phyloP scores from a whole-genome alignment of 1,140 invertebrate species.

The Pseudomyrmex flavicornis region DNA sequence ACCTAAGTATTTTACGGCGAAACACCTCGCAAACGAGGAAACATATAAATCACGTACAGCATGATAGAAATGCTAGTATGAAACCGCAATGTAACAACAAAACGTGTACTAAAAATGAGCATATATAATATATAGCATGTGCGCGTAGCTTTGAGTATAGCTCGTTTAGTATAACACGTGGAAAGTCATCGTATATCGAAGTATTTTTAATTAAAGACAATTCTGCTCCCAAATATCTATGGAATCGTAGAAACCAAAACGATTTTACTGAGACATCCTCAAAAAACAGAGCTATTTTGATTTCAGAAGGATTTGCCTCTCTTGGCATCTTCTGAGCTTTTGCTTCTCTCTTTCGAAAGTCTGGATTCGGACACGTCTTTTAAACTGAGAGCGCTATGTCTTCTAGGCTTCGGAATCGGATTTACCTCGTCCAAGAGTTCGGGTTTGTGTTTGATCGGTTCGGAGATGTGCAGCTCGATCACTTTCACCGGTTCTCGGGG shows the following conservation, averaged over 20 bases:
- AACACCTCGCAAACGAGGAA: slow-evolving; percentile 3
- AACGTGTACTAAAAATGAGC: background rate
- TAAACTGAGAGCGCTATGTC: slow-evolving; percentile 77
- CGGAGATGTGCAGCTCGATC: slow-evolving; percentile 82
- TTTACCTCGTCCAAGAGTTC: slow-evolving; percentile 74
- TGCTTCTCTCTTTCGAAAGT: background rate
- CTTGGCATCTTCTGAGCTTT: slow-evolving; percentile 22
- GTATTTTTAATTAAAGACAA: slow-evolving; percentile 10
- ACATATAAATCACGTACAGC: too few species aligned
- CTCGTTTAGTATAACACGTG: background rate
- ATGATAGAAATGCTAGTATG: background rate
- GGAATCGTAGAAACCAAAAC: background rate
- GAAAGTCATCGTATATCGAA: slow-evolving; percentile 1
- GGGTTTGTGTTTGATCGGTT: slow-evolving; percentile 77
- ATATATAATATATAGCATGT: background rate
- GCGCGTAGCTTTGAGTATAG: slow-evolving; percentile 11
- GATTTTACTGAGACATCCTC: background rate
- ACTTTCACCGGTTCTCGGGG: slow-evolving; percentile 77
- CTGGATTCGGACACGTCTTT: slow-evolving; percentile 50
- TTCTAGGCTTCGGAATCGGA: slow-evolving; percentile 76
- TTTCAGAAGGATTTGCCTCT: slow-evolving; percentile 72
- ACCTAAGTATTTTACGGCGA: slow-evolving; percentile 49
- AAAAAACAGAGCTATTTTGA: background rate
- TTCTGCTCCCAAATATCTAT: background rate
- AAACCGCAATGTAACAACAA: slow-evolving; percentile 8